Percentiles rank a stretch among this genome's conserved stretches.
These are phyloP conservation scores for Heliornis fulica DNA, from an alignment of 2,113 vertebrate genomes.

Conservation along the genomic window DNA sequence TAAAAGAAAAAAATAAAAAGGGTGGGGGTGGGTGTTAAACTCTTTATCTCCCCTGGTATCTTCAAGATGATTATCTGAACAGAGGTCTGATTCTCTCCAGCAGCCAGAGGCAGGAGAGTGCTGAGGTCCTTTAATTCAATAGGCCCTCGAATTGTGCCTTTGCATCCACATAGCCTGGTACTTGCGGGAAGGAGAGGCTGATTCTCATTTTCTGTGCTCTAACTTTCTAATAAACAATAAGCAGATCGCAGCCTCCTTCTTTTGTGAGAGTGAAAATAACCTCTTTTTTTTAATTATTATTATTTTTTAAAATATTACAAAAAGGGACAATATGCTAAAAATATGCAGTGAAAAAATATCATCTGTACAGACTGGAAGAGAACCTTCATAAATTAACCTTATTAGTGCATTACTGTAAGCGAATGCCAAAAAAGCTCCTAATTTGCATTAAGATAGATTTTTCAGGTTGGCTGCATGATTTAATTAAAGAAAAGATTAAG, in stretches of 20 bases:
- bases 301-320: constrained; percentile 78
- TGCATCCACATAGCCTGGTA: constrained; percentile 30
- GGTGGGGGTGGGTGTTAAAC: not conserved
- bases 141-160: constrained; percentile 36
- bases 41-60: not conserved
- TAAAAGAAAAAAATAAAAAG: not conserved
- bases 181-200: constrained; percentile 9
- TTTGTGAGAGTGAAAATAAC: constrained; percentile 75
- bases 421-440: constrained; percentile 99
- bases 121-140: constrained; percentile 45
- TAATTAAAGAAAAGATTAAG: constrained; percentile 99
- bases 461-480: constrained; percentile 99
- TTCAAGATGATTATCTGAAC: not conserved
- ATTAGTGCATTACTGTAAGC: constrained; percentile 99
- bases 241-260: constrained; percentile 66
- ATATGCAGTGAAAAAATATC: constrained; percentile 91
- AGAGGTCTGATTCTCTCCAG: not conserved
- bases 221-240: constrained; percentile 69
- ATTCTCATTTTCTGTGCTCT: constrained; percentile 59
- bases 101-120: not conserved
- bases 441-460: constrained; percentile 99
- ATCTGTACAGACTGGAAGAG: constrained; percentile 99
- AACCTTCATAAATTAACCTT: constrained; percentile 99
- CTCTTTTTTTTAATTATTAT: constrained; percentile 62
- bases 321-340: constrained; percentile 91